Base-by-base conservation (phyloP, 2,113 vertebrate species). In the Osmerus eperlanus region DNA sequence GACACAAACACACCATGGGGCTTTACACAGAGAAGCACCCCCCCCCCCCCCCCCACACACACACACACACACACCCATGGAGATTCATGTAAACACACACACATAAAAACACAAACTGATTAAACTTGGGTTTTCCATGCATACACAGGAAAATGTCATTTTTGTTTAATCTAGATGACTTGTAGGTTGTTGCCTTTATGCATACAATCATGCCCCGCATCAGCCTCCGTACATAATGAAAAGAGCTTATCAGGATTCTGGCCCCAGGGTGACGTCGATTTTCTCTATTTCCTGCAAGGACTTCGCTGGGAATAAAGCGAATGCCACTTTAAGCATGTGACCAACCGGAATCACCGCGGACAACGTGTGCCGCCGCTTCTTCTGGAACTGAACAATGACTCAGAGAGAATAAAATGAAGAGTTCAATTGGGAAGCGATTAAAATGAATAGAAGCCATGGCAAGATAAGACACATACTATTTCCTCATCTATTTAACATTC, bases 401-500 rank as follows among this genome's bases (percentile, higher is more conserved):
- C 56, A 59, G 75, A 77, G 81, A 84, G 85, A 89, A 86, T 80
- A 83, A 85, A 95, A 95, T 92, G 90, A 93, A 95, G 95, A 94
- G 95, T 96, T 95, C 94, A 94, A 96, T 94, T 94, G 95, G 92
- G 92, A 94, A 92, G 87, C 89, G 93, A 95, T 96, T 95, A 94
- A 92, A 94, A 94, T 94, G 95, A 97, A 97, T 95, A 83, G 95
- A 93, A 96, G 92, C 88, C 90, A 85, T 13, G 89, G 89, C 51
- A 86, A 95, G 96, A 99, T 99, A 98, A 99, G 95, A 84, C 85
- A 88, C 65, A 88, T 68, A 78, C 91, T 88, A 92, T 93, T 94
- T 91, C 89, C 85, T 89, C 94, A 87, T 94, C 97, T 99, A 96
- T 96, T 99, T 99, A 99, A 98, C 97, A 98, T 99, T 99, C 97